phyloP scores from a whole-genome alignment of 2,797 vertebrate genomes.

The Apodemus agrarius region DNA sequence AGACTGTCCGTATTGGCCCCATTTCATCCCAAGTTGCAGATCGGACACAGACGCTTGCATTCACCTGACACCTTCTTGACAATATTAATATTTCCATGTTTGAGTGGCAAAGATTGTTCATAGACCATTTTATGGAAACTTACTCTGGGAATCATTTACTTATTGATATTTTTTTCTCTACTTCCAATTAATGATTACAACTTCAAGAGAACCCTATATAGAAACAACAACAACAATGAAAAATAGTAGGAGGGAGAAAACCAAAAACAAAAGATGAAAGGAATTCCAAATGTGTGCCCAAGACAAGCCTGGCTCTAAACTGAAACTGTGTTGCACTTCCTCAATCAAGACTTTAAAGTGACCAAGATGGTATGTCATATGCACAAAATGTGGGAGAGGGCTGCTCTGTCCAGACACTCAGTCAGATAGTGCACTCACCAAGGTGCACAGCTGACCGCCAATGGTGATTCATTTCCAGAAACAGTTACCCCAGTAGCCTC shows the following conservation, averaged over 20 bases:
- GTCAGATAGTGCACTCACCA: neutral
- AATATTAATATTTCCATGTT: neutral
- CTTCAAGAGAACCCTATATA: neutral
- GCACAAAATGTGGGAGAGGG: neutral
- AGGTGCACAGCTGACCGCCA: neutral
- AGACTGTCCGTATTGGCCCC: neutral
- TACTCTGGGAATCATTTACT: neutral
- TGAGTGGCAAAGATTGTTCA: conserved; percentile 13
- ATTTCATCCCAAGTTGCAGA: conserved; percentile 1
- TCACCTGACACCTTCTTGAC: neutral
- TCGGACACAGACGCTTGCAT: neutral
- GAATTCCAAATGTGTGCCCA: neutral
- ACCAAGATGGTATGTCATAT: neutral
- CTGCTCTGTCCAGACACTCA: accelerated
- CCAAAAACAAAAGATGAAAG: neutral
- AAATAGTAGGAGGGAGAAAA: neutral
- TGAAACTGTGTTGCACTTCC: neutral
- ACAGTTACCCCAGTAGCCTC: neutral
- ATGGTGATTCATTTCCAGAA: neutral
- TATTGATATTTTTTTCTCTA: neutral
- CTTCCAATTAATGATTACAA: neutral
- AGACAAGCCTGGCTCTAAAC: neutral
- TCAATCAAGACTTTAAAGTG: neutral
- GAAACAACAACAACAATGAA: neutral
- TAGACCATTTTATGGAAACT: neutral